A percentile compares a stretch with the other conserved stretches of the same genome.
Conservation (phyloP, 2,888 invertebrate genomes). For the Autographa gamma region DNA sequence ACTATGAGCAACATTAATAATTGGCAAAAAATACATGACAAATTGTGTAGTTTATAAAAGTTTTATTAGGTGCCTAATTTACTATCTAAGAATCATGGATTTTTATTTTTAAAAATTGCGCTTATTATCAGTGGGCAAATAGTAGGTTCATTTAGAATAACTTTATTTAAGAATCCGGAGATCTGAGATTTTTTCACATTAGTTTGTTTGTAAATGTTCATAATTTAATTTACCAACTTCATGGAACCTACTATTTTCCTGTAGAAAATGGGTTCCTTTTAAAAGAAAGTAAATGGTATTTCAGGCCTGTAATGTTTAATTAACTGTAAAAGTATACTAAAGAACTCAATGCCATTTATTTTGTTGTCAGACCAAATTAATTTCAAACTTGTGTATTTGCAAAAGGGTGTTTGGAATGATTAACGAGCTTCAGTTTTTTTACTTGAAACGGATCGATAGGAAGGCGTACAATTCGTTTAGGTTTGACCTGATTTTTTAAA, state of each 20-base stretch:
- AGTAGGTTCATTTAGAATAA: too few species aligned
- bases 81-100: not conserved
- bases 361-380: constrained; percentile 54
- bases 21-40: not conserved
- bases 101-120: too few species aligned
- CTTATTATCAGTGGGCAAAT: too few species aligned
- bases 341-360: constrained; percentile 37
- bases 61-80: not conserved
- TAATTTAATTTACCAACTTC: too few species aligned
- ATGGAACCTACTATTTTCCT: not conserved
- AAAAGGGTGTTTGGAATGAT: constrained; percentile 63
- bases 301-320: constrained; percentile 12
- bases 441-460: constrained; percentile 56
- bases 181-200: too few species aligned
- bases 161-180: too few species aligned
- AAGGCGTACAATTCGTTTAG: constrained; percentile 21
- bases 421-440: constrained; percentile 61
- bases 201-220: too few species aligned
- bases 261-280: not conserved
- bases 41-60: not conserved
- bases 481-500: constrained; percentile 23
- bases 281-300: not conserved
- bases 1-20: not conserved
- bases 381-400: constrained; percentile 58
- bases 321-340: constrained; percentile 34